Conservation (phyloP, 2,797 vertebrate species). For the Hydrophis major region DNA sequence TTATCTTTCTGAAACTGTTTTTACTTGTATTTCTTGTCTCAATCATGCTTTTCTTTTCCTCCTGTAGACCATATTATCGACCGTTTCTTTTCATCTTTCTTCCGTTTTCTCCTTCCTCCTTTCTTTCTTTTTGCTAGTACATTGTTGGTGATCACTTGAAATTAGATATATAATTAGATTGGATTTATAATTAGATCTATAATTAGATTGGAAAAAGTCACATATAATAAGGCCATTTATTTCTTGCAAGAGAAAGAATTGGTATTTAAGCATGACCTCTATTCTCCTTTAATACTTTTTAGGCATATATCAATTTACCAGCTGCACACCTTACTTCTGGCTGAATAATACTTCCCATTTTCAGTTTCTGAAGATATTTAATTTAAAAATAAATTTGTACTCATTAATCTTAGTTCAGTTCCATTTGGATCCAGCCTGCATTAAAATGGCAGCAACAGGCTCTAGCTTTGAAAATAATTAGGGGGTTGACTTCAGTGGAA, state of each 20-base stretch:
- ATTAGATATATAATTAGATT: slow-evolving; percentile 26
- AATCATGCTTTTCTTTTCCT: not conserved
- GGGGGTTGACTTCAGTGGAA: not conserved
- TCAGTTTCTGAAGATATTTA: slow-evolving; percentile 32
- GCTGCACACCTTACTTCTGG: not conserved
- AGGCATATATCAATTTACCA: not conserved
- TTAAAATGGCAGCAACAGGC: not conserved
- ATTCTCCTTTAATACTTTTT: slow-evolving; percentile 8
- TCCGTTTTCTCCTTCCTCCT: not conserved
- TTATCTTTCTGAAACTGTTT: not conserved
- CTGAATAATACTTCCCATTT: slow-evolving; percentile 22
- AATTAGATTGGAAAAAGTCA: slow-evolving; percentile 1
- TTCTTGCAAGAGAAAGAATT: not conserved
- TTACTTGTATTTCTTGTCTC: not conserved
- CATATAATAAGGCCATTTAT: slow-evolving; percentile 25
- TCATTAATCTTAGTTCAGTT: not conserved
- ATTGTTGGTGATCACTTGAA: not conserved
- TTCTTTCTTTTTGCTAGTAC: not conserved
- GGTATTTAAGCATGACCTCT: not conserved
- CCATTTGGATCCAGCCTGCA: not conserved
- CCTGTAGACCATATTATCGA: not conserved
- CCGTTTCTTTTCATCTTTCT: not conserved
- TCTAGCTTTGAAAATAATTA: not conserved
- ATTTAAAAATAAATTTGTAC: not conserved
- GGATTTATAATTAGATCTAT: not conserved